These are phyloP conservation scores for Drosophila imparisetae DNA, from an alignment of 2,888 invertebrate genomes.

Conservation along the genomic window DNA sequence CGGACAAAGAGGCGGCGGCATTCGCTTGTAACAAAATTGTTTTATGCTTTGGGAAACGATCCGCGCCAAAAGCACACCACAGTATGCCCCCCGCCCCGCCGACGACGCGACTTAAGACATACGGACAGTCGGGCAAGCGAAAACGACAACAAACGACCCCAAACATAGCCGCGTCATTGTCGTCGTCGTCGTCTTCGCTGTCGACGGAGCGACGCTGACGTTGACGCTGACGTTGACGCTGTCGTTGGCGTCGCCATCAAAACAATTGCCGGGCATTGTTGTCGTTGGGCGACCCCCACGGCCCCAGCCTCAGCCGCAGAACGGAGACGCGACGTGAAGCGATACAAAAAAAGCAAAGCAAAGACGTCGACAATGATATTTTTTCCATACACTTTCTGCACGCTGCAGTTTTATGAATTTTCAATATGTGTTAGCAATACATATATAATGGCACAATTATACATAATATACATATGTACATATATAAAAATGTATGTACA, in stretches of 20 bases:
- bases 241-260: conserved; percentile 50
- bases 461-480: neutral
- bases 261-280: conserved; percentile 75
- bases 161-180: conserved; percentile 63
- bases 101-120: conserved; percentile 14
- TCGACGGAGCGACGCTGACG: conserved; percentile 16
- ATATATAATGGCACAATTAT: neutral
- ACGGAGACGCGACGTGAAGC: conserved; percentile 16
- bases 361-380: conserved; percentile 16
- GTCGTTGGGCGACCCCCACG: conserved; percentile 59
- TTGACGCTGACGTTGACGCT: conserved; percentile 34
- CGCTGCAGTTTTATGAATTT: conserved; percentile 2
- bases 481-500: neutral
- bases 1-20: conserved; percentile 57
- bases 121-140: conserved; percentile 24
- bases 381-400: conserved; percentile 37
- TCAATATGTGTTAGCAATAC: neutral
- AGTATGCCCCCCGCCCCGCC: conserved; percentile 5
- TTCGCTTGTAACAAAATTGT: conserved; percentile 70
- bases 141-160: conserved; percentile 51
- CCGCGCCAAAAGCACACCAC: conserved; percentile 54
- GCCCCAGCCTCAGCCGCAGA: conserved; percentile 18
- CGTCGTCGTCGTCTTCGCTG: conserved; percentile 52
- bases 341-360: conserved; percentile 11
- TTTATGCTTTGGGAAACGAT: conserved; percentile 62